These are phyloP conservation scores for Zapus hudsonius DNA, from an alignment of 2,113 vertebrate genomes.

Conservation along the genomic window DNA sequence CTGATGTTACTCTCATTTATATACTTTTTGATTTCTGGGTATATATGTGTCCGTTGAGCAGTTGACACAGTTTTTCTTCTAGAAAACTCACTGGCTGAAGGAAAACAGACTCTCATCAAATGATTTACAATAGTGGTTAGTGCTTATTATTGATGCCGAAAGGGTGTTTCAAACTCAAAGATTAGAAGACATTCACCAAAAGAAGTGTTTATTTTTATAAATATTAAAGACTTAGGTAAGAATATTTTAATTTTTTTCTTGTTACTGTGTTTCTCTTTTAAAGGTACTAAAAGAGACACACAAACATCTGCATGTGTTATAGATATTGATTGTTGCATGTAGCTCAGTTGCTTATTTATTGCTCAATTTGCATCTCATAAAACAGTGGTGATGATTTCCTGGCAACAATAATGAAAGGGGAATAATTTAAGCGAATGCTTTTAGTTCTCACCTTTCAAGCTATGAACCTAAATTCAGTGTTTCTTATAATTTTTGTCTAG, in stretches of 20 bases:
- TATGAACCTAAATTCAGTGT: slow-evolving; percentile 48
- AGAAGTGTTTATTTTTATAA: neutral
- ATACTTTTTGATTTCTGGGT: neutral
- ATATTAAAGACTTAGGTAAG: neutral
- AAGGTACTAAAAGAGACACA: neutral
- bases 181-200: neutral
- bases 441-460: slow-evolving; percentile 55
- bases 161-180: neutral
- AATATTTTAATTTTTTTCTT: neutral
- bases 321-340: neutral
- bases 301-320: neutral
- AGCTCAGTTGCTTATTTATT: neutral
- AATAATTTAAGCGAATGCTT: slow-evolving; percentile 36
- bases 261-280: neutral
- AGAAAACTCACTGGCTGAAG: neutral
- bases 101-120: neutral
- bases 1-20: neutral
- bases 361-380: slow-evolving; percentile 24
- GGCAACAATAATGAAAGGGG: neutral
- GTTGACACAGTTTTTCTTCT: neutral
- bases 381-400: too few species aligned
- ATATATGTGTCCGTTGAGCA: neutral
- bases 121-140: neutral
- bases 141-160: neutral
- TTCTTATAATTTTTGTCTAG: neutral